These are phyloP conservation scores for Apamea sordens DNA, from an alignment of 2,888 invertebrate genomes.

Conservation along the genomic window DNA sequence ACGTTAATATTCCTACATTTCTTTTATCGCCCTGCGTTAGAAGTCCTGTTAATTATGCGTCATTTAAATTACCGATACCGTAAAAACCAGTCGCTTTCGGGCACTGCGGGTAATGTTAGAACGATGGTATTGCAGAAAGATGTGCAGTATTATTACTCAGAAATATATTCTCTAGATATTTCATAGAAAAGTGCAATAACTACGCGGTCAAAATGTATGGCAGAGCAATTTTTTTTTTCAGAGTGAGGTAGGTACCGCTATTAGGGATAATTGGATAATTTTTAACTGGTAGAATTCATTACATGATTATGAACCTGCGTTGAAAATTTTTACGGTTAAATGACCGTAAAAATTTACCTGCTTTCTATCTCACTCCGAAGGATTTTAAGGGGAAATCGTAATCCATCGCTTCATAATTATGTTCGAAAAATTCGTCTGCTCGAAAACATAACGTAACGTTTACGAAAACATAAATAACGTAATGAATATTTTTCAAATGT, in stretches of 20 bases:
- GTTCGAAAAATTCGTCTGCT: not conserved
- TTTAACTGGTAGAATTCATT: too few species aligned
- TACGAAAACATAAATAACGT: too few species aligned
- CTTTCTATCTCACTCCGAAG: not conserved
- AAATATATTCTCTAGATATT: not conserved
- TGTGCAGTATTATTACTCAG: conserved; percentile 39
- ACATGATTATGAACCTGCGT: too few species aligned
- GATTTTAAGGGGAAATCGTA: not conserved
- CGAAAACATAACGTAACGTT: too few species aligned
- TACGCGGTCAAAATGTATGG: too few species aligned
- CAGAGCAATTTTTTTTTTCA: too few species aligned
- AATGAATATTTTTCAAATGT: not conserved
- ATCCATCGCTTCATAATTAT: not conserved
- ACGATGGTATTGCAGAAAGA: conserved; percentile 21
- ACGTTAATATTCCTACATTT: conserved; percentile 21
- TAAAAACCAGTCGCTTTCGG: conserved; percentile 54
- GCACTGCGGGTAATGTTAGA: conserved; percentile 51
- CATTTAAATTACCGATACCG: conserved; percentile 59
- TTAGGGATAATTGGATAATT: too few species aligned
- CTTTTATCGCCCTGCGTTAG: conserved; percentile 34
- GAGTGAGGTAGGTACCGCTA: too few species aligned
- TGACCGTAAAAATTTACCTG: too few species aligned
- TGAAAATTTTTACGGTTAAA: too few species aligned
- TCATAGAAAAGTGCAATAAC: too few species aligned
- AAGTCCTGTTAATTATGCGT: conserved; percentile 56